Evolutionary conservation across 1,140 invertebrate species (phyloP), one percentile per base, ranked within the genome.

Genomic region (Drosophila aff.): DNA sequence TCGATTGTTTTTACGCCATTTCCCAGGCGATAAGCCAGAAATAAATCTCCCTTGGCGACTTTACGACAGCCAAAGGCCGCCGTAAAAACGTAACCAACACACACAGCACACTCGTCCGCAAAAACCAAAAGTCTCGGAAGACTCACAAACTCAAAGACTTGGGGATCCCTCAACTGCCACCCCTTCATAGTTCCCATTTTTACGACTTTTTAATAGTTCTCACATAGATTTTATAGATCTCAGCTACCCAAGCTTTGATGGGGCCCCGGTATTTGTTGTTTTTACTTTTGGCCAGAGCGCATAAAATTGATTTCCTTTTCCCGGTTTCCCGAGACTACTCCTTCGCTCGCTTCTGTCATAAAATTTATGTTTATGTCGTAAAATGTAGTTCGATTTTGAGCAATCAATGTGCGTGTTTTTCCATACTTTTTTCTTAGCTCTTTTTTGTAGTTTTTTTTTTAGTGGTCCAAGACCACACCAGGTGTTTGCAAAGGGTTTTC

Each of bases 191-290:
- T 43, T 69, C 41, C 36, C 23, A 87, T 92, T 75, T 92, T 92
- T 92, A 92, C 91, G 84, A 83, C 82, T 91, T 92, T 92, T 92
- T 92, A 92, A 92, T 92, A 92, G 87, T 92, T 92, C 82, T 91
- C 91, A 91, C 91, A 92, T 91, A 84, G 83, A 85, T 85, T 89
- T 89, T 91, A 89, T 90, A 90, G 86, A 86, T 90, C 80, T 74
- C 65, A 61, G 76, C 40, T 36, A 61, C 68, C 67, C 38, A 21
- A 38, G 63, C 78, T 81, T 81, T 79, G 75, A 81, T 76, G 75
- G 67, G 76, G 77, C 84, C 61, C 68, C 73, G 49, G 57, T 76
- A 58, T 71, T 76, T 78, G 58, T 76, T 77, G 68, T 66, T 66
- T 69, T 91, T 82, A 73, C 79, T 79, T 85, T 75, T 85, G 84